Base-by-base conservation (phyloP, 2,113 vertebrate genomes). In the Turnix velox region DNA sequence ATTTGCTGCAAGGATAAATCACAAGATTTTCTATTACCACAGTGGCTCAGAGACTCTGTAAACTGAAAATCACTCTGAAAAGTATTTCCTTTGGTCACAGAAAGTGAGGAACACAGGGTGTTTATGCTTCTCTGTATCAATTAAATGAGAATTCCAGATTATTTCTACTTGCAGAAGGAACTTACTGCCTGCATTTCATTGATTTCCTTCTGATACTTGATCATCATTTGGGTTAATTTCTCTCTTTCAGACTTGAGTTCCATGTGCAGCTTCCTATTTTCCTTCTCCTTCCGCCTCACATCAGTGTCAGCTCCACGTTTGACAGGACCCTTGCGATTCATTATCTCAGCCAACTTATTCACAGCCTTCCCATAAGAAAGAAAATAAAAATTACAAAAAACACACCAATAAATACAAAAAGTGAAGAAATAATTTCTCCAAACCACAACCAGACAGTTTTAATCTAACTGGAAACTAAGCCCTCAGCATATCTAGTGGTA, bases 121-220 rank as follows among this genome's bases (percentile, higher is more conserved):
- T 7, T 77, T 14, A 62, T 0, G 0, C 23, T 54, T 69, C 37
- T 10, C 37, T 30, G 4, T 22, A 73, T 10, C 18, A 33, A 73
- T 28, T 67, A 18, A 39, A 10, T 25, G 18, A 62, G 15, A 58
- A 46, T 23, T 86, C 65, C 43, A 67, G 67, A 78, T 18, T 18
- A 22, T 40, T 74, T 77, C 7, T 62, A 62, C 65, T 58, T 71
- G 40, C 31, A 75, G 86, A 86, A 78, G 16, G 37, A 93, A 80
- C 98, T 98, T 97, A 99, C 99, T 42, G 99, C 99, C 88, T 99
- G 99, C 98, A 99, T 99, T 87, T 99, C 99, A 37, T 99, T 99
- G 96, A 99, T 98, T 96, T 99, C 99, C 79, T 98, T 98, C 97
- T 99, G 99, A 94, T 99, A 99, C 73, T 99, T 99, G 96, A 99